Percentiles rank a stretch among this genome's conserved stretches.
phyloP scores from a whole-genome alignment of 2,888 invertebrate genomes.

The Morpho achilles region DNA sequence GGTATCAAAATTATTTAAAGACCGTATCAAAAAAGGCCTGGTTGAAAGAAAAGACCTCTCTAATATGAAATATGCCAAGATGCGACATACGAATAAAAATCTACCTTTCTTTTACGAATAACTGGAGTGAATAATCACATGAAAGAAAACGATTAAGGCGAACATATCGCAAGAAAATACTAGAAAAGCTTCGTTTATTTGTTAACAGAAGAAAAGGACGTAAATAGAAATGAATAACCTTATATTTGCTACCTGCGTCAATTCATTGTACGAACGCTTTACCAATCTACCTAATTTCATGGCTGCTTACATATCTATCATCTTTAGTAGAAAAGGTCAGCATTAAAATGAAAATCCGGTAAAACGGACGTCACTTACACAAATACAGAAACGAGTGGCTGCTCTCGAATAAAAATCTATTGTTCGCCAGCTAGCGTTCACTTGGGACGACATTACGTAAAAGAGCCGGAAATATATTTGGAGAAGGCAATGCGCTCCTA shows the following conservation, averaged over 20 bases:
- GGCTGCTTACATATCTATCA: slow-evolving; percentile 27
- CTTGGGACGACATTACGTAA: slow-evolving; percentile 28
- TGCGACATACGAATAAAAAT: too few species aligned
- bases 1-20: too few species aligned
- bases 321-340: slow-evolving; percentile 36
- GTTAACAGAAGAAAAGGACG: neutral
- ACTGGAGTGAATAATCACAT: too few species aligned
- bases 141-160: neutral
- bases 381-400: slow-evolving; percentile 53
- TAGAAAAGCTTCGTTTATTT: neutral
- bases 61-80: too few species aligned
- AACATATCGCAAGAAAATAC: neutral
- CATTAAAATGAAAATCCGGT: slow-evolving; percentile 46
- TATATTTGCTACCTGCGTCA: slow-evolving; percentile 20
- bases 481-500: slow-evolving; percentile 31
- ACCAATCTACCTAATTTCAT: slow-evolving; percentile 31
- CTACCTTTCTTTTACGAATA: too few species aligned
- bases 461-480: slow-evolving; percentile 19
- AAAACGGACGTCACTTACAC: slow-evolving; percentile 55
- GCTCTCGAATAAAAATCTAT: slow-evolving; percentile 66
- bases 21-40: too few species aligned
- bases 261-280: slow-evolving; percentile 20
- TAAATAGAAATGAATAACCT: neutral
- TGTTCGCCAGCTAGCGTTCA: slow-evolving; percentile 45
- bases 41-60: too few species aligned